Conservation (phyloP, 2,113 vertebrate genomes). For the Narcine bancroftii region DNA sequence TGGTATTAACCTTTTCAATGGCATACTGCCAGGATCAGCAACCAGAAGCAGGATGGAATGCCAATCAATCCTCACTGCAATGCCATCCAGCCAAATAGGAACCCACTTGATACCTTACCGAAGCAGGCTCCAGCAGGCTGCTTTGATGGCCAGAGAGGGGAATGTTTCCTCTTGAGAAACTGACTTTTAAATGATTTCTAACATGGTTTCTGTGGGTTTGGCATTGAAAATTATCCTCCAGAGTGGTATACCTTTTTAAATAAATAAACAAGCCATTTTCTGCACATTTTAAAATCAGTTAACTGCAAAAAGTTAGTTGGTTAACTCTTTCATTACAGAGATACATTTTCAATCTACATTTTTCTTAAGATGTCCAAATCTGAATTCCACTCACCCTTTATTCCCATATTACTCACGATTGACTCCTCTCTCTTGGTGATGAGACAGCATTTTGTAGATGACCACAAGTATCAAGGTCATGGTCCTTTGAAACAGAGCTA, state of each 20-base stretch:
- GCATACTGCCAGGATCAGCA: not conserved
- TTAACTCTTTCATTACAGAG: not conserved
- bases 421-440: not conserved
- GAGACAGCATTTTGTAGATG: not conserved
- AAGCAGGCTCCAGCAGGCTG: constrained; percentile 23
- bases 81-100: constrained; percentile 4
- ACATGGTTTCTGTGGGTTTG: not conserved
- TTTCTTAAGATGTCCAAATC: not conserved
- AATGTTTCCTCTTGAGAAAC: not conserved
- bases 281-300: not conserved
- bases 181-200: not conserved
- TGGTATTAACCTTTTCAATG: constrained; percentile 27
- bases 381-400: not conserved
- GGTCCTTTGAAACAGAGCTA: not conserved
- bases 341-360: not conserved
- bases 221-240: not conserved
- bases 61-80: constrained; percentile 27
- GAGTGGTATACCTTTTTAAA: not conserved
- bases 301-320: not conserved
- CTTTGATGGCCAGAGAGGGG: not conserved
- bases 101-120: not conserved
- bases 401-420: too few relatives aligned
- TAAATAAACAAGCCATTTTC: not conserved
- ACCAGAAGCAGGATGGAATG: constrained; percentile 29
- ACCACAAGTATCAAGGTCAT: not conserved